Evolutionary conservation across 2,888 invertebrate genomes (phyloP).

Genomic region (Syrista parreyssii): DNA sequence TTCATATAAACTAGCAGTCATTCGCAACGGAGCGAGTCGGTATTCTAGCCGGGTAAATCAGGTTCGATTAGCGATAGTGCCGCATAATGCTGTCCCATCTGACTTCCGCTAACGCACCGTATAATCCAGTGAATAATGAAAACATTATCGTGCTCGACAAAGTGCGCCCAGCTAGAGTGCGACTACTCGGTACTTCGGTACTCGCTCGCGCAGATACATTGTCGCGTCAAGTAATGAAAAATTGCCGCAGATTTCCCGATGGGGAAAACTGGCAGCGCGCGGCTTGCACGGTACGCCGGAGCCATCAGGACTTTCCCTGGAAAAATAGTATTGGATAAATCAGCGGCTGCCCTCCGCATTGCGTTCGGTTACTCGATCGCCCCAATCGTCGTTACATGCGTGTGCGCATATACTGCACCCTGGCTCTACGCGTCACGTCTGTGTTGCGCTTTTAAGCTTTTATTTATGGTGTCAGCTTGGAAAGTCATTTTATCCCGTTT

Average conservation of each 20-base stretch:
- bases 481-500: conserved; percentile 23
- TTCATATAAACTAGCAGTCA: not conserved
- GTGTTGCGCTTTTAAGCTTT: conserved; percentile 28
- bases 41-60: conserved; percentile 32
- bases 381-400: conserved; percentile 9
- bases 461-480: conserved; percentile 34
- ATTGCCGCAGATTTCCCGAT: conserved; percentile 48
- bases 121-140: conserved; percentile 51
- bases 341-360: conserved; percentile 28
- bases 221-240: conserved; percentile 51
- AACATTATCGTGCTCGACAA: conserved; percentile 44
- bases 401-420: not conserved
- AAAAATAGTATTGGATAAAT: conserved; percentile 44
- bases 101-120: conserved; percentile 42
- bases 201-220: conserved; percentile 39
- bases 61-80: conserved; percentile 29
- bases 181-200: conserved; percentile 33
- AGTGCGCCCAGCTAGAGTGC: conserved; percentile 30
- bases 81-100: conserved; percentile 39
- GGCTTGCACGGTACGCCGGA: conserved; percentile 6
- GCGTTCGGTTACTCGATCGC: conserved; percentile 32
- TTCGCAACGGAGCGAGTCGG: not conserved
- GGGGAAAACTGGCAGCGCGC: conserved; percentile 41
- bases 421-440: not conserved
- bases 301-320: not conserved